Evolutionary conservation across 2,797 vertebrate species (phyloP), one percentile per base, ranked within the genome.

Genomic region (Hyperoplus lanceolatus): DNA sequence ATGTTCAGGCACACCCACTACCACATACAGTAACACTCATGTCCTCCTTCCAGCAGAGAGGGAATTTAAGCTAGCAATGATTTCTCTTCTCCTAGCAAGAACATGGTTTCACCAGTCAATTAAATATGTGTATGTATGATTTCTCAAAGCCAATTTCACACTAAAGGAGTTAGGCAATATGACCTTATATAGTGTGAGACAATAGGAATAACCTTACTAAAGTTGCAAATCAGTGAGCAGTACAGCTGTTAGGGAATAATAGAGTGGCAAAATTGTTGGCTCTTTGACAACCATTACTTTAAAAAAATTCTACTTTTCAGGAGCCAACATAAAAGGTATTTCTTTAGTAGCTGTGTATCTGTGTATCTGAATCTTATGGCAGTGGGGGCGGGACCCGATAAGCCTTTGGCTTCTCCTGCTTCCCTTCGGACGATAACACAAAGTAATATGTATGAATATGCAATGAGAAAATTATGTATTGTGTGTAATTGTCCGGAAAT

Each of bases 31-130:
- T 61, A 81, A 84, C 59, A 76, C 69, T 71, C 82, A 71, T 79
- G 77, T 88, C 76, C 46, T 72, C 68, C 43, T 46, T 62, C 61
- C 76, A 42, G 77, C 57, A 79, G n/a, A 78, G 53, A 8, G 49
- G 59, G 54, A 72, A 90, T 85, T 89, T 80, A 90, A 87, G 91
- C 83, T 87, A 84, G 76, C 50, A 68, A 61, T 75, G 73, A 67
- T 72, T 67, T 50, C 49, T 72, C 38, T 60, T 75, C 45, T 58
- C 8, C 8, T 54, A 49, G 54, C 46, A 59, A 72, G 63, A 73
- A 74, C 80, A 65, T 51, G 14, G 48, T 80, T 80, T 83, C 9
- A 49, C 51, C n/a, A 42, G 15, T 55, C 49, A 43, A 62, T 62
- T 41, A 57, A 74, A 29, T 29, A 29, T 29, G 29, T 41, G 7